A percentile compares a stretch with the other conserved stretches of the same genome.
These are phyloP conservation scores for Ricordea florida DNA, from an alignment of 92 coral and sea anemone genomes.

Conservation along the genomic window DNA sequence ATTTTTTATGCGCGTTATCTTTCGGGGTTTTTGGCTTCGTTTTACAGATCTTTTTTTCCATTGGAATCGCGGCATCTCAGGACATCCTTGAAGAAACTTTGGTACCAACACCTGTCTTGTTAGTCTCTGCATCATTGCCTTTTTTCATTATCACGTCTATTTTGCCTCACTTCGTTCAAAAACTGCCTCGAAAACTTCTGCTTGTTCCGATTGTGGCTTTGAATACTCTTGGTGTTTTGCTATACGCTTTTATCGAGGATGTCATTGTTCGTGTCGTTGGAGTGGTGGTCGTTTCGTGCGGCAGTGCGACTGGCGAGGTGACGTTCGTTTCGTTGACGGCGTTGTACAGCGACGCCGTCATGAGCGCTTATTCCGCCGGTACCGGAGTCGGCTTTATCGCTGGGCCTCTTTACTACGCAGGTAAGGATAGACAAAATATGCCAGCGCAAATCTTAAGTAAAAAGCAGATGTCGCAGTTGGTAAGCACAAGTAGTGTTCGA, in stretches of 20 bases:
- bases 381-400: conserved; percentile 68
- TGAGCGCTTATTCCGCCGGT: conserved; percentile 72
- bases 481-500: too few species aligned
- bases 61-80: conserved; percentile 72
- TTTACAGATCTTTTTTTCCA: conserved; percentile 46
- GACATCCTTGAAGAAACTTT: conserved; percentile 67
- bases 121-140: conserved; percentile 67
- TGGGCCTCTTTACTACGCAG: conserved; percentile 78
- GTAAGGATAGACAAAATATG: conserved; percentile 11
- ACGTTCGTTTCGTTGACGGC: conserved; percentile 71
- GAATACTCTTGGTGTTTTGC: conserved; percentile 36
- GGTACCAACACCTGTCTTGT: conserved; percentile 64
- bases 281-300: conserved; percentile 54
- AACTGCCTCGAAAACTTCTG: conserved; percentile 13
- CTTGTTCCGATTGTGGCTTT: conserved; percentile 38
- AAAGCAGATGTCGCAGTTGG: too few species aligned
- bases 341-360: conserved; percentile 51
- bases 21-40: conserved; percentile 44
- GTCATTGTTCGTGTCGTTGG: conserved; percentile 54
- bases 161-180: conserved; percentile 54
- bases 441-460: background rate
- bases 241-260: conserved; percentile 42
- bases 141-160: conserved; percentile 53
- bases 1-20: too few species aligned
- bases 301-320: conserved; percentile 74